Evolutionary conservation across 2,113 vertebrate genomes (phyloP).

Genomic region (Bombycilla garrulus): DNA sequence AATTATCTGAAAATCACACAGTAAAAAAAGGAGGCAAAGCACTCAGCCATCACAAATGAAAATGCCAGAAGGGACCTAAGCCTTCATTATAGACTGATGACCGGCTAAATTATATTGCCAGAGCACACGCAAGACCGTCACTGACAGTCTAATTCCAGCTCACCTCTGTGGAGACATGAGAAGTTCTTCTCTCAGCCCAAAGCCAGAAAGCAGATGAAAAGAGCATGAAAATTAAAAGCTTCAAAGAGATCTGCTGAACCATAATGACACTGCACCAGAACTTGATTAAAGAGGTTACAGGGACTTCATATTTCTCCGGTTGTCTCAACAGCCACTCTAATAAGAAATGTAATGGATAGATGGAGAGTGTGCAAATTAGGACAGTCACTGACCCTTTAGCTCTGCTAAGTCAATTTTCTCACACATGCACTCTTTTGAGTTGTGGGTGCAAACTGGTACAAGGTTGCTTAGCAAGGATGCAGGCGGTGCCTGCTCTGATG

Average conservation of each 20-base stretch:
- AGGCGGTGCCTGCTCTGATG: too few species aligned
- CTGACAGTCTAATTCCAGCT: not conserved
- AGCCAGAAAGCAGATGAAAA: not conserved
- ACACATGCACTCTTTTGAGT: not conserved
- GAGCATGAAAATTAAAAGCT: not conserved
- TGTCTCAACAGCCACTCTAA: not conserved
- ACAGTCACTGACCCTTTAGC: not conserved
- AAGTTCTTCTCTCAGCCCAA: not conserved
- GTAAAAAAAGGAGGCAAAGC: not conserved
- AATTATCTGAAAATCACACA: conserved; percentile 9
- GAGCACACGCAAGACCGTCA: not conserved
- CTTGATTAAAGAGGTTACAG: not conserved
- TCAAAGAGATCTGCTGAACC: not conserved
- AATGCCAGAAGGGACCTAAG: conserved; percentile 17
- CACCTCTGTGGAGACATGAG: not conserved
- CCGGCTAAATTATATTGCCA: not conserved
- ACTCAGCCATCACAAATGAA: not conserved
- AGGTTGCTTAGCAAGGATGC: not conserved
- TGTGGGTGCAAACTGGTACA: not conserved
- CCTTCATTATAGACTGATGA: conserved; percentile 17
- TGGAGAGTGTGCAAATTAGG: not conserved
- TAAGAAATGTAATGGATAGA: not conserved
- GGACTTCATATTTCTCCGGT: not conserved
- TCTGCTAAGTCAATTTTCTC: not conserved
- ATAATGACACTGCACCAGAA: not conserved